A percentile compares a stretch with the other conserved stretches of the same genome.
Conservation (phyloP, 2,888 invertebrate genomes). For the Scotopteryx bipunctaria region DNA sequence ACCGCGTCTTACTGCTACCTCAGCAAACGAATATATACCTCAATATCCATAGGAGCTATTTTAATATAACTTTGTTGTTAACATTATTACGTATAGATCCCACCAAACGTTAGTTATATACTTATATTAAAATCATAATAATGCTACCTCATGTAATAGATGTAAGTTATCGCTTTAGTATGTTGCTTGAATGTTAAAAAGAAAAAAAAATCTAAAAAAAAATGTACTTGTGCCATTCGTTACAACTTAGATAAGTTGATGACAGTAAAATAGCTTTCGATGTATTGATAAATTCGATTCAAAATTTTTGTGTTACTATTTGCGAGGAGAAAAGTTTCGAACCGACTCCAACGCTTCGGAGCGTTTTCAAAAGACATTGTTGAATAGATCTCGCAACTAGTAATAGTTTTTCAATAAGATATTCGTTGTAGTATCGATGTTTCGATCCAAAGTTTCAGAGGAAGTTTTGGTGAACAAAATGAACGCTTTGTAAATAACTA, state of each 20-base stretch:
- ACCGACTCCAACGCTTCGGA: neutral
- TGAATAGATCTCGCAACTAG: slow-evolving; percentile 12
- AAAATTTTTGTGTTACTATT: slow-evolving; percentile 22
- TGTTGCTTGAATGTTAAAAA: slow-evolving; percentile 43
- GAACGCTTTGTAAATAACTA: slow-evolving; percentile 66
- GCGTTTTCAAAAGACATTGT: neutral
- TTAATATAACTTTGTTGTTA: slow-evolving; percentile 73
- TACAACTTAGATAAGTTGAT: slow-evolving; percentile 24
- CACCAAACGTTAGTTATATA: slow-evolving; percentile 78
- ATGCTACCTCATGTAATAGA: slow-evolving; percentile 72
- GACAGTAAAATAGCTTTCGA: slow-evolving; percentile 16
- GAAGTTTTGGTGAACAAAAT: slow-evolving; percentile 26
- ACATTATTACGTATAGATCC: slow-evolving; percentile 72
- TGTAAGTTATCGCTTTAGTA: slow-evolving; percentile 47
- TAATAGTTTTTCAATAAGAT: slow-evolving; percentile 16
- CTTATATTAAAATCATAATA: slow-evolving; percentile 71
- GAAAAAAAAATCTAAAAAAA: slow-evolving; percentile 24
- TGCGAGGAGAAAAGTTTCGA: slow-evolving; percentile 11
- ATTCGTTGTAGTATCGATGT: slow-evolving; percentile 21
- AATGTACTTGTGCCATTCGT: slow-evolving; percentile 44
- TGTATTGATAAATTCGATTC: slow-evolving; percentile 17
- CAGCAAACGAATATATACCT: slow-evolving; percentile 75
- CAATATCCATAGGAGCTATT: slow-evolving; percentile 70
- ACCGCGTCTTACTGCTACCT: slow-evolving; percentile 59
- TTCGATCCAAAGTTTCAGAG: slow-evolving; percentile 39